Conservation (phyloP, 2,113 vertebrate species). For the Xerus inauris region DNA sequence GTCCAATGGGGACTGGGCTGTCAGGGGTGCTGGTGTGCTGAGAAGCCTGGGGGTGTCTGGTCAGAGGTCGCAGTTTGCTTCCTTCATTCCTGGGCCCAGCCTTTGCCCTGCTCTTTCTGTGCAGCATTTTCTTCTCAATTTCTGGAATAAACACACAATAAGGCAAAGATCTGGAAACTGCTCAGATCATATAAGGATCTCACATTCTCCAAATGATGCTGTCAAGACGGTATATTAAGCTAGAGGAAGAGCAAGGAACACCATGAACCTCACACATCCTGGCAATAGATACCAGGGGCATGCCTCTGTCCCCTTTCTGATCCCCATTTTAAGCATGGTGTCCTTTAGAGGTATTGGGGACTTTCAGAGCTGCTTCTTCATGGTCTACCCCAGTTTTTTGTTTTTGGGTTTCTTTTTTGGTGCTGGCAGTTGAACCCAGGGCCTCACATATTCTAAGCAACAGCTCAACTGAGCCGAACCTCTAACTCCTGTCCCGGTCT, state of each 20-base stretch:
- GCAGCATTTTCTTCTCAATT: background rate
- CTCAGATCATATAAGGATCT: background rate
- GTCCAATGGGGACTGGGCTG: background rate
- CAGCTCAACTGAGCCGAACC: background rate
- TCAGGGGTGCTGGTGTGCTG: background rate
- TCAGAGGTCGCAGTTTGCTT: background rate
- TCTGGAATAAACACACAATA: background rate
- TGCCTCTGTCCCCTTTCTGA: background rate
- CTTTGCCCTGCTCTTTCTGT: background rate
- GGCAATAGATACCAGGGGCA: background rate
- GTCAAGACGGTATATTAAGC: background rate
- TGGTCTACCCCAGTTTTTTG: background rate
- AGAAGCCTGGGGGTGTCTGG: background rate
- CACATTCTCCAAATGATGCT: background rate
- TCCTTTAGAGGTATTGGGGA: background rate
- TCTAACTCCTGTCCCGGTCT: too few relatives aligned
- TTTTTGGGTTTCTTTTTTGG: background rate
- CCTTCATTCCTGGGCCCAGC: background rate
- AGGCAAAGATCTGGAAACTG: background rate
- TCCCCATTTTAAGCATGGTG: background rate
- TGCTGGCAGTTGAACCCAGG: background rate
- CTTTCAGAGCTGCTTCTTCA: background rate
- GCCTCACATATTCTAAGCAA: background rate
- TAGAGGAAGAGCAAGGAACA: background rate
- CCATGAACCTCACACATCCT: background rate